Percentiles rank a stretch among this genome's conserved stretches.
phyloP scores from a whole-genome alignment of 2,797 vertebrate species.

The Sebastes cheni region DNA sequence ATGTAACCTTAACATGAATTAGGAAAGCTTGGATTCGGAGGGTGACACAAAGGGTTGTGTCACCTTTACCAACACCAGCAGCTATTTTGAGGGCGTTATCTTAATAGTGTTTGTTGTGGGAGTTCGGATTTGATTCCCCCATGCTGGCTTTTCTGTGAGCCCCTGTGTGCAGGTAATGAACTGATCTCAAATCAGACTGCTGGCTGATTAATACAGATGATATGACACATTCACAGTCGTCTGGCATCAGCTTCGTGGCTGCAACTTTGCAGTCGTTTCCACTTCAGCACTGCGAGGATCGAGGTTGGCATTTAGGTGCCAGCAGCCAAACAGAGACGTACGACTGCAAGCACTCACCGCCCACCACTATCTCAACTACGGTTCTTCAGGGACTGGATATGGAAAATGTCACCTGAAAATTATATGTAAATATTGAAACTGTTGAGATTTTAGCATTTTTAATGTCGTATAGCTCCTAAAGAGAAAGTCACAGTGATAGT shows the following conservation, averaged over 20 bases:
- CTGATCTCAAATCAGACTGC: conserved; percentile 49
- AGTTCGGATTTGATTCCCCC: conserved; percentile 38
- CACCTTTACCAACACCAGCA: conserved; percentile 47
- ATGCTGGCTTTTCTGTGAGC: conserved; percentile 14
- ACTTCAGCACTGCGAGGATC: conserved; percentile 25
- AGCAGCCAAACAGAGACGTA: conserved; percentile 45
- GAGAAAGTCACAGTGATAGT: neutral
- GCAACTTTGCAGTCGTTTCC: conserved; percentile 29
- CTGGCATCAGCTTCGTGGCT: conserved; percentile 33
- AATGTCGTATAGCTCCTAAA: neutral
- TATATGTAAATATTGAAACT: conserved; percentile 41
- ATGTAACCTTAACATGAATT: conserved; percentile 71
- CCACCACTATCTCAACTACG: conserved; percentile 37
- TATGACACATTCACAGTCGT: conserved; percentile 46
- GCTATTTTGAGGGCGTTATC: conserved; percentile 65
- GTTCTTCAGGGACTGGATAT: conserved; percentile 34
- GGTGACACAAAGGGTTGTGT: conserved; percentile 39
- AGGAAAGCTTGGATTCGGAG: conserved; percentile 38
- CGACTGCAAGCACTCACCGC: conserved; percentile 34
- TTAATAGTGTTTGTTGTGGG: conserved; percentile 42
- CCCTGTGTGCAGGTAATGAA: conserved; percentile 51
- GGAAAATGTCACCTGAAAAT: conserved; percentile 57
- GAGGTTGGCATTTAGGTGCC: conserved; percentile 64
- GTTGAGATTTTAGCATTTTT: conserved; percentile 13
- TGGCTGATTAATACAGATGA: conserved; percentile 55